These are phyloP conservation scores for Trogon surrucura DNA, from an alignment of 2,113 vertebrate genomes.

Conservation along the genomic window DNA sequence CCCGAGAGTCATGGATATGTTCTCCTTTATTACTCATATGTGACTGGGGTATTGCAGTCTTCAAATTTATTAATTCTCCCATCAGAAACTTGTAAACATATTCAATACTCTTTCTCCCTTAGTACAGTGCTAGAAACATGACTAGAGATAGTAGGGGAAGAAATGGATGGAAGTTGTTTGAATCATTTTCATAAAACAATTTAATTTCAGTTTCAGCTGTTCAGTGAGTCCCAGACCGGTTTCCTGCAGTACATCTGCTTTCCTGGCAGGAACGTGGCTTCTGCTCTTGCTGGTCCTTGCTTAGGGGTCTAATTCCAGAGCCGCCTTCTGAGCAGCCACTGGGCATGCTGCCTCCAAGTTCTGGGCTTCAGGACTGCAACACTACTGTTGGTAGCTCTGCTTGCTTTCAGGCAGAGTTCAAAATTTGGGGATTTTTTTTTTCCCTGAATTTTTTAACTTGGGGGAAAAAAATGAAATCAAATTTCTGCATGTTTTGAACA, in stretches of 20 bases:
- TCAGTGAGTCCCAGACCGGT: not conserved
- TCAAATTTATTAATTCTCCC: not conserved
- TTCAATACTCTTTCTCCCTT: not conserved
- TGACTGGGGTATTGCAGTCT: not conserved
- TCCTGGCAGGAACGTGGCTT: not conserved
- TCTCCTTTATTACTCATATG: not conserved
- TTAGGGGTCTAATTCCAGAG: not conserved
- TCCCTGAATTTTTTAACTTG: not conserved
- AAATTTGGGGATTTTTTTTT: not conserved
- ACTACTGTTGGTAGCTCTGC: not conserved
- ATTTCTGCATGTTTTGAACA: not conserved
- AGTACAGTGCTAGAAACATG: not conserved
- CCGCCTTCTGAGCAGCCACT: not conserved
- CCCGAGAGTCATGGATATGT: not conserved
- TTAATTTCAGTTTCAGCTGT: not conserved
- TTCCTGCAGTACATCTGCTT: not conserved
- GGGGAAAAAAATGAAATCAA: not conserved
- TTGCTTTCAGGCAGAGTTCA: not conserved
- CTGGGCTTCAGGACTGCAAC: not conserved
- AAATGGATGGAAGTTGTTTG: not conserved
- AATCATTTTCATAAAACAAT: not conserved
- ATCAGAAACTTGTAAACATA: not conserved
- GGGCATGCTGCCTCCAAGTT: not conserved
- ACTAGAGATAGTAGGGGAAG: not conserved
- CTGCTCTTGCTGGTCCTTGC: not conserved